Percentiles rank a stretch among this genome's conserved stretches.
These are phyloP conservation scores for Scaptomyza polygonia DNA, from an alignment of 2,888 invertebrate genomes.

Conservation along the genomic window DNA sequence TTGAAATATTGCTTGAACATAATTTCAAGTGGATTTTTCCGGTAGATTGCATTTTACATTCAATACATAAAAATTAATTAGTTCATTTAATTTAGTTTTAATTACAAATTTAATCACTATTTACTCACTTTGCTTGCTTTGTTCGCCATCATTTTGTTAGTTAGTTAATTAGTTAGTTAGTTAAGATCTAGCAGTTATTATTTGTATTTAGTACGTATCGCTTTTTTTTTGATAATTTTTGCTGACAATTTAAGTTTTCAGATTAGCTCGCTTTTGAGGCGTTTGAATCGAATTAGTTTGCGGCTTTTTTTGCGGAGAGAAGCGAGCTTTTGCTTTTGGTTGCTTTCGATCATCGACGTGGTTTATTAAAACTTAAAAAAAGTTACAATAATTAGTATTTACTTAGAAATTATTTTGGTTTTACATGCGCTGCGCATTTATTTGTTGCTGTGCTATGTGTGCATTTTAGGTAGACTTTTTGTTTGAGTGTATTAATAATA, in stretches of 20 bases:
- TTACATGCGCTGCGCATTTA: constrained; percentile 81
- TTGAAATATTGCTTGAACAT: constrained; percentile 77
- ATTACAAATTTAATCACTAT: constrained; percentile 56
- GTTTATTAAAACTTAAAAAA: constrained; percentile 77
- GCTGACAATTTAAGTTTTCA: constrained; percentile 11
- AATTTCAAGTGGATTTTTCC: constrained; percentile 20
- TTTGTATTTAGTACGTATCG: constrained; percentile 62
- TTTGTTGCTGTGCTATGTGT: constrained; percentile 73
- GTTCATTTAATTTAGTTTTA: constrained; percentile 39
- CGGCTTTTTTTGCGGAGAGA: constrained; percentile 61
- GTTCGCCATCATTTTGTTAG: constrained; percentile 46
- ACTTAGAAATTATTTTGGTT: constrained; percentile 75
- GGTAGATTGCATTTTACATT: constrained; percentile 61
- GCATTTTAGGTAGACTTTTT: constrained; percentile 72
- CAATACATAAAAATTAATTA: constrained; percentile 52
- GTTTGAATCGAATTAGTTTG: constrained; percentile 42
- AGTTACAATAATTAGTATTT: constrained; percentile 67
- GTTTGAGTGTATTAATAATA: constrained; percentile 69
- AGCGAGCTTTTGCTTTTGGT: constrained; percentile 54
- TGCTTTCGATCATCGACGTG: constrained; percentile 76
- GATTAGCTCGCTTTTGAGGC: constrained; percentile 14
- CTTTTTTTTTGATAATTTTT: constrained; percentile 27
- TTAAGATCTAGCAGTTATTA: constrained; percentile 64
- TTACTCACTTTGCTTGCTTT: constrained; percentile 71
- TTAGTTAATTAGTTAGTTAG: constrained; percentile 46